Conservation (phyloP, 1,140 invertebrate genomes). For the Leptopilina boulardi region DNA sequence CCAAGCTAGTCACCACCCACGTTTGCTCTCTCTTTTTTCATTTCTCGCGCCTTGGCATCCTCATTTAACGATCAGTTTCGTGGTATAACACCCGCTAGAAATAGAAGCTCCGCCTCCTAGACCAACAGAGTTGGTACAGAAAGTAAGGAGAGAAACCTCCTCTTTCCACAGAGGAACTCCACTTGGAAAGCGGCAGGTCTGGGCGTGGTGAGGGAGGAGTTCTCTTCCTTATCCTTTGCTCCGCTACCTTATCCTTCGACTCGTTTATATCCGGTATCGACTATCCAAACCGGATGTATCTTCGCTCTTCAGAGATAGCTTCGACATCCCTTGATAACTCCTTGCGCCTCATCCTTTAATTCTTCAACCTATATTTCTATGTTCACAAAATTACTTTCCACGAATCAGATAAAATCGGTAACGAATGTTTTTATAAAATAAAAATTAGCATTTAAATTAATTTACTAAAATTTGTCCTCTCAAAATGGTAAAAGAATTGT, state of each 20-base stretch:
- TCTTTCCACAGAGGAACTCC: slow-evolving; percentile 52
- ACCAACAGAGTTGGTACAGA: slow-evolving; percentile 47
- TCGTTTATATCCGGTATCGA: slow-evolving; percentile 58
- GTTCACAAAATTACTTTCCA: no score
- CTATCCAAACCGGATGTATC: slow-evolving; percentile 51
- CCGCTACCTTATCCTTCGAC: slow-evolving; percentile 55
- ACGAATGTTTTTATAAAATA: no score
- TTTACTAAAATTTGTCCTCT: background rate
- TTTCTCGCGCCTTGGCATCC: slow-evolving; percentile 19
- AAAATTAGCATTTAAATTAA: background rate
- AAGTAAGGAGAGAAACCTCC: slow-evolving; percentile 55
- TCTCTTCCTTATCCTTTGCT: slow-evolving; percentile 52
- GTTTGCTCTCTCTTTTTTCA: slow-evolving; percentile 1
- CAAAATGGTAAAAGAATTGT: background rate
- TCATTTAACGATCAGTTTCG: slow-evolving; percentile 56
- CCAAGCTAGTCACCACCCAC: background rate
- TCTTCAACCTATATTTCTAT: background rate
- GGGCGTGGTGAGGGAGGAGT: slow-evolving; percentile 72
- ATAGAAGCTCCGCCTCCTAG: slow-evolving; percentile 74
- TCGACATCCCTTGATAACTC: background rate
- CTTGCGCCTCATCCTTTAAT: background rate
- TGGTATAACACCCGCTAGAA: slow-evolving; percentile 62
- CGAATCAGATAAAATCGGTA: no score
- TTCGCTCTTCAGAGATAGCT: slow-evolving; percentile 33
- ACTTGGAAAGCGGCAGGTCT: slow-evolving; percentile 50